phyloP scores from a whole-genome alignment of 2,113 vertebrate genomes.

The Quiscalus mexicanus region DNA sequence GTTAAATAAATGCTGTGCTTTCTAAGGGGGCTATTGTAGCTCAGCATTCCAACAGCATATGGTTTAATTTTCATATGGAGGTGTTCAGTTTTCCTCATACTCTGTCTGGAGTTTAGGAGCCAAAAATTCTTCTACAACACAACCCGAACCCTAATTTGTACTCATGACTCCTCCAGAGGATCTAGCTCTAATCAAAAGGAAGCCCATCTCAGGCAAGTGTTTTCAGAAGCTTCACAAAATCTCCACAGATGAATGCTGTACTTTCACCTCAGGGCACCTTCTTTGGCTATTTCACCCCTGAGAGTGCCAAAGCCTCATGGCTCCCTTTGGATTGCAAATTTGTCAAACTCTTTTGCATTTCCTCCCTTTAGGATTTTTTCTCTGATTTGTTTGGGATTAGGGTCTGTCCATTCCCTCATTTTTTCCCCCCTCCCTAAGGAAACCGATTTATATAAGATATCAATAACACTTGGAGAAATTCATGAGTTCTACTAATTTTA shows the following conservation, averaged over 20 bases:
- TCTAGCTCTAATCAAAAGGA: background rate
- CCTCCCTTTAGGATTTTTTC: background rate
- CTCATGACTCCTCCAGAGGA: background rate
- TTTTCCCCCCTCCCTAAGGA: background rate
- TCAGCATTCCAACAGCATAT: background rate
- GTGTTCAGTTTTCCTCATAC: background rate
- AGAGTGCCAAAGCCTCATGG: rapidly evolving
- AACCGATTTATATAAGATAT: background rate
- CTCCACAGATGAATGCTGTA: background rate
- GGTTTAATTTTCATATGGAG: background rate
- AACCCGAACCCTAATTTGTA: background rate
- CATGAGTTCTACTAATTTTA: background rate
- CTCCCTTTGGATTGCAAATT: background rate
- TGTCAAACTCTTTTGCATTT: background rate
- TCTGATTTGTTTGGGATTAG: background rate
- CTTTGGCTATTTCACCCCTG: background rate
- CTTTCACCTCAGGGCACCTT: background rate
- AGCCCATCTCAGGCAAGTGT: background rate
- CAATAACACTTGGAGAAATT: background rate
- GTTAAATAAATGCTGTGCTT: background rate
- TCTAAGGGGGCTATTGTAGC: background rate
- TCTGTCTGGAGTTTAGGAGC: background rate
- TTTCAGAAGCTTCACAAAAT: background rate
- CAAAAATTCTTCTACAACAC: background rate
- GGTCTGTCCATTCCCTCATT: background rate